These are phyloP conservation scores for Scaptomyza reducta DNA, from an alignment of 2,888 invertebrate genomes.

Conservation along the genomic window DNA sequence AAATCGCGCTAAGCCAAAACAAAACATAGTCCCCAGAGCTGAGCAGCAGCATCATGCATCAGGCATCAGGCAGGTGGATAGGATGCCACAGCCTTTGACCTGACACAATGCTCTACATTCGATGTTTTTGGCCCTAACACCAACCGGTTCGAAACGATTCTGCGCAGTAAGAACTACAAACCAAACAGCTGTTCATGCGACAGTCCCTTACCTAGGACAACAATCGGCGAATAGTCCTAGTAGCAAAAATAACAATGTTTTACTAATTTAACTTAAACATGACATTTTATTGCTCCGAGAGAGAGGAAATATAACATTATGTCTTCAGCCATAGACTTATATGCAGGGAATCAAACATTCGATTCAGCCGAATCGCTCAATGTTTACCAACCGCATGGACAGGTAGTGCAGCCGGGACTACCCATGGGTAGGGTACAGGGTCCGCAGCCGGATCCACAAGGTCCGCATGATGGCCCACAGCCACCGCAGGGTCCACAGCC, in stretches of 20 bases:
- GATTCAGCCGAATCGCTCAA: too few relatives aligned
- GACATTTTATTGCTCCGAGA: neutral
- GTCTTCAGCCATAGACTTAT: constrained; percentile 33
- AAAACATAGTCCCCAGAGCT: constrained; percentile 57
- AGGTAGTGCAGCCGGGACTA: constrained; percentile 38
- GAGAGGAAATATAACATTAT: constrained; percentile 21
- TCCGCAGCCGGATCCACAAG: constrained; percentile 25
- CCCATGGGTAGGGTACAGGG: constrained; percentile 35
- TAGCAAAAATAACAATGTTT: constrained; percentile 13
- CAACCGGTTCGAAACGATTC: constrained; percentile 41
- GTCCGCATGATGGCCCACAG: constrained; percentile 34
- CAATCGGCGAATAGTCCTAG: constrained; percentile 29
- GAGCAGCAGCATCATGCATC: constrained; percentile 57
- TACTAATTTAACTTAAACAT: neutral
- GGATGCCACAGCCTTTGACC: constrained; percentile 68
- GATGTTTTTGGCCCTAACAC: constrained; percentile 60
- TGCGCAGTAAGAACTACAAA: constrained; percentile 43
- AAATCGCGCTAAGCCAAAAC: constrained; percentile 77
- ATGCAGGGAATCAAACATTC: neutral
- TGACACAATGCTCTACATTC: constrained; percentile 81
- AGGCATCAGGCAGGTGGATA: constrained; percentile 51
- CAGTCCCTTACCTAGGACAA: constrained; percentile 73
- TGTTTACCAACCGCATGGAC: constrained; percentile 39
- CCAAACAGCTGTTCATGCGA: constrained; percentile 62
- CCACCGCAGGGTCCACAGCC: too few relatives aligned